These are phyloP conservation scores for Phaetusa simplex DNA, from an alignment of 2,113 vertebrate species.

Conservation along the genomic window DNA sequence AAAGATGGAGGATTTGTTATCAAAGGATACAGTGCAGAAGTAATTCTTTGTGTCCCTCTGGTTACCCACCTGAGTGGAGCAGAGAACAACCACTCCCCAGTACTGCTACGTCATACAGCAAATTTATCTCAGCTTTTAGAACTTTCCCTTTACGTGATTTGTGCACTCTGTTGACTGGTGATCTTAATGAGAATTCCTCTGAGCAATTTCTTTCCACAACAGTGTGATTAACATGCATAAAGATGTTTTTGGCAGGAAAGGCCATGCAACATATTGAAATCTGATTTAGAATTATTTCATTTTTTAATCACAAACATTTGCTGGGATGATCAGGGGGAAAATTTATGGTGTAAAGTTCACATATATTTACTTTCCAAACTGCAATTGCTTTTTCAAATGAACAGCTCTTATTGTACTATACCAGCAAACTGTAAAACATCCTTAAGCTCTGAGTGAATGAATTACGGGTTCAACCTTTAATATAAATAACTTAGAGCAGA, in stretches of 20 bases:
- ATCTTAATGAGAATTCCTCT: constrained; percentile 42
- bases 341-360: not conserved
- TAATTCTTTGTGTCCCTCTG: not conserved
- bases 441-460: not conserved
- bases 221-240: constrained; percentile 70
- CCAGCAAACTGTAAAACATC: not conserved
- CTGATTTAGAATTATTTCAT: not conserved
- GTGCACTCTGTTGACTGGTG: not conserved
- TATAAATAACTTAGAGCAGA: not conserved
- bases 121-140: not conserved
- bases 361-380: constrained; percentile 59
- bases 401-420: constrained; percentile 55
- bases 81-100: not conserved
- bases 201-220: constrained; percentile 51
- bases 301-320: constrained; percentile 36
- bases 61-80: not conserved
- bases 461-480: not conserved
- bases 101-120: not conserved
- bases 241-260: constrained; percentile 50
- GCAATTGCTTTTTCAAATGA: constrained; percentile 75
- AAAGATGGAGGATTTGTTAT: not conserved
- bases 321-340: not conserved
- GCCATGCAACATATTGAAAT: constrained; percentile 64
- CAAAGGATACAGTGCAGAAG: not conserved
- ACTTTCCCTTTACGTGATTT: not conserved